Evolutionary conservation across 2,888 invertebrate species (phyloP).

Genomic region (Plebejus anna): DNA sequence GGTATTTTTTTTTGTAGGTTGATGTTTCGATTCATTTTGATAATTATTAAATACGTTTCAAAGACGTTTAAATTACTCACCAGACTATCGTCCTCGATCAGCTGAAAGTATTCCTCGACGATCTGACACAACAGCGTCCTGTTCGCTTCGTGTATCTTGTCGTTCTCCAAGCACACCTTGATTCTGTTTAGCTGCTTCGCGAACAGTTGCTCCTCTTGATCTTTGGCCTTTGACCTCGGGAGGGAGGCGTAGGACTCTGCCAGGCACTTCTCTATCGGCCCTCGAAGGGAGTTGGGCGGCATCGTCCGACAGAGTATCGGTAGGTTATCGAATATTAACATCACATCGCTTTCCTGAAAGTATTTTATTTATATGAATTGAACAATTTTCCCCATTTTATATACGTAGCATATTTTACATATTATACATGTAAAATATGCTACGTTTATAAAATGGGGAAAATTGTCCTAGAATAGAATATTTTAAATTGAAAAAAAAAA

Average conservation of each 20-base stretch:
- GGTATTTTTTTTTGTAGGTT: too few species aligned
- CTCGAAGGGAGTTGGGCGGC: slow-evolving; percentile 77
- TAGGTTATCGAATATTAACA: slow-evolving; percentile 72
- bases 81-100: slow-evolving; percentile 64
- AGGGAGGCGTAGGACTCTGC: slow-evolving; percentile 51
- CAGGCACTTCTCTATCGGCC: slow-evolving; percentile 74
- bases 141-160: slow-evolving; percentile 81
- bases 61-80: slow-evolving; percentile 47
- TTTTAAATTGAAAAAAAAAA: too few species aligned
- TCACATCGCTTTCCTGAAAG: slow-evolving; percentile 68
- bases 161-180: slow-evolving; percentile 65
- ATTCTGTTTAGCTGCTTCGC: slow-evolving; percentile 53
- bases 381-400: too few species aligned
- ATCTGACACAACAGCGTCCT: slow-evolving; percentile 71
- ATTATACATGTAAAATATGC: too few species aligned
- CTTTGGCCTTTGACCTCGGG: slow-evolving; percentile 42
- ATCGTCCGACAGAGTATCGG: slow-evolving; percentile 78
- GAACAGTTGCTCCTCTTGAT: slow-evolving; percentile 46
- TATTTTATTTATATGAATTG: not conserved
- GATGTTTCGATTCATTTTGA: too few species aligned
- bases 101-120: slow-evolving; percentile 68
- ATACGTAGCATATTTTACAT: too few species aligned
- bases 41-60: slow-evolving; percentile 5
- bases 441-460: too few species aligned
- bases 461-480: too few species aligned